Conservation (phyloP, 2,888 invertebrate genomes). For the Scaptodrosophila latifasciaeformis region DNA sequence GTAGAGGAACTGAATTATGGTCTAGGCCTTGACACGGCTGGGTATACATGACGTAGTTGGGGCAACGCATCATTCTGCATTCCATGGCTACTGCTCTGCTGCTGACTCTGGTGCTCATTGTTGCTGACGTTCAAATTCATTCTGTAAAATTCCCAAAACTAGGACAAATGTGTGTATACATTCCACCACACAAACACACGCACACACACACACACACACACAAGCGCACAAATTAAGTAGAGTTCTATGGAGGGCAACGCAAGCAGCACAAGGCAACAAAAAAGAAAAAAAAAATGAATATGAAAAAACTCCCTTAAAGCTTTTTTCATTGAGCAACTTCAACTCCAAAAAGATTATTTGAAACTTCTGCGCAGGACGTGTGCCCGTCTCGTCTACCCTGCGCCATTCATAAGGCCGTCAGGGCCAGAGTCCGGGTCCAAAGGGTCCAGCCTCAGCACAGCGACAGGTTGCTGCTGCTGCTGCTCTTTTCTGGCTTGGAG, state of each 20-base stretch:
- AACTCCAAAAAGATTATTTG: conserved; percentile 36
- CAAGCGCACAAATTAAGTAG: not conserved
- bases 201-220: not conserved
- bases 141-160: conserved; percentile 56
- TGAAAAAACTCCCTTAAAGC: conserved; percentile 40
- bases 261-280: no score
- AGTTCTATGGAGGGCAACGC: no score
- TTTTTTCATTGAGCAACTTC: conserved; percentile 63
- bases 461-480: conserved; percentile 1
- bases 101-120: conserved; percentile 34
- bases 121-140: conserved; percentile 48
- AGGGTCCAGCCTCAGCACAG: no score
- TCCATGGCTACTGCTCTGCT: not conserved
- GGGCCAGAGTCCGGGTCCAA: no score
- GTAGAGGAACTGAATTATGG: no score
- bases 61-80: not conserved
- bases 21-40: no score
- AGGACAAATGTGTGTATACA: conserved; percentile 52
- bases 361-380: conserved; percentile 61
- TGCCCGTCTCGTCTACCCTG: conserved; percentile 12
- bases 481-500: conserved; percentile 19
- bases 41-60: not conserved
- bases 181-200: conserved; percentile 1
- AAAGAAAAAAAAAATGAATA: no score
- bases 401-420: conserved; percentile 31